Base-by-base conservation (phyloP, 2,113 vertebrate genomes). In the Carassius gibelio region DNA sequence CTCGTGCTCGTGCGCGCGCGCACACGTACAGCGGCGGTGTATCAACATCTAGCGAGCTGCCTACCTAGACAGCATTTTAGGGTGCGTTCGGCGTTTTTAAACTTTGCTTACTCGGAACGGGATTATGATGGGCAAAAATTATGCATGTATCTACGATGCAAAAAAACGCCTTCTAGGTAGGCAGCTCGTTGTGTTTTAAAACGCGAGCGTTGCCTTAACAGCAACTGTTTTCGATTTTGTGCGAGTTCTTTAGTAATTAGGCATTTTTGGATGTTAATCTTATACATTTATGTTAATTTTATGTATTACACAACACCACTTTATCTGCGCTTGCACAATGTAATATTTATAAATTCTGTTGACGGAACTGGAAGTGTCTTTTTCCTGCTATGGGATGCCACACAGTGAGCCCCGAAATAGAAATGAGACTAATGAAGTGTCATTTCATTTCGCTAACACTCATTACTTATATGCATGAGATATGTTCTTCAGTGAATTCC, bases 271-370 rank as follows among this genome's bases (percentile, higher is more conserved):
- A 36, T 36, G 4, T 72, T 45, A 72, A 50, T 23, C 11, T 3
- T 14, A 48, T 26, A 2, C 2, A 26, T 48, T 50, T 48, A 45
- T 75, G 72, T 26, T 72, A 72, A 72, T 42, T 50, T 17, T 1
- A 3, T 26, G 45, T 75, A 75, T 75, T 64, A 42, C 36, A 42
- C 19, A 57, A 4, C 34, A 50, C 15, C 23, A 10, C 13, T 50
- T 52, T 3, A 36, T 34, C 19, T 69, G 64, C 9, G 7, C 30
- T 66, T 11, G 64, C 62, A 81, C 26, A 69, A 30, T 81, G 42
- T 30, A 8, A 52, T 69, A 81, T 81, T 55, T 69, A 81, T 81
- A 69, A 69, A 69, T 5, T 52, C 38, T 81, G 42, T 48, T 81
- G 57, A 81, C 57, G 42, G 38, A 81, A 68, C 42, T 13, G 15